phyloP scores from a whole-genome alignment of 2,888 invertebrate genomes.

The Onthophagus sagittarius region DNA sequence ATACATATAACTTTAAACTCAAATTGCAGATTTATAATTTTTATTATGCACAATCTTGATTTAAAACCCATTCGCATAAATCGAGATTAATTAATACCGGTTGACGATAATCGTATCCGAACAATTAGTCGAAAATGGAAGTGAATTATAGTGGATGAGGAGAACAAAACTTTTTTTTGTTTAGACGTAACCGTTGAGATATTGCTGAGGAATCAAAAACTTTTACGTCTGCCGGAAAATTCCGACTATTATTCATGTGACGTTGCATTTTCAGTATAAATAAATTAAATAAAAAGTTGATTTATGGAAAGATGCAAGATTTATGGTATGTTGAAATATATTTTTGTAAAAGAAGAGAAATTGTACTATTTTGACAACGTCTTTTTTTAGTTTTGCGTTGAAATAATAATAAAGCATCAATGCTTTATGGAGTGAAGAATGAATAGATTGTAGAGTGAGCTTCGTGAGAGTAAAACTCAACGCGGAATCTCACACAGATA shows the following conservation, averaged over 20 bases:
- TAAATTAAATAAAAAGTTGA: not conserved
- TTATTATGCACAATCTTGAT: too few species aligned
- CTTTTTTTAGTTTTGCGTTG: too few species aligned
- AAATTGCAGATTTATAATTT: too few species aligned
- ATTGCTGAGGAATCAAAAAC: too few species aligned
- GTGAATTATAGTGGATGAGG: not conserved
- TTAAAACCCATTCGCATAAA: not conserved
- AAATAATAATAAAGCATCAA: too few species aligned
- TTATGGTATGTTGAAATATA: not conserved
- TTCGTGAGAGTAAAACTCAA: not conserved
- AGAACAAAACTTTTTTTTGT: not conserved
- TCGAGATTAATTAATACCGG: not conserved
- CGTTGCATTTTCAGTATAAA: not conserved
- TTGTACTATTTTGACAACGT: too few species aligned
- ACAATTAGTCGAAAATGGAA: not conserved
- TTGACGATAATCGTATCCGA: not conserved
- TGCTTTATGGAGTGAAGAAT: too few species aligned
- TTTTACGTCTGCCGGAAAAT: too few species aligned
- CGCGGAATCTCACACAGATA: not conserved
- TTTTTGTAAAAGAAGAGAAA: not conserved
- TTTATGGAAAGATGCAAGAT: not conserved
- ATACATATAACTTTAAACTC: too few species aligned
- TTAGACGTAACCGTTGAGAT: not conserved
- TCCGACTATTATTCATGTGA: not conserved
- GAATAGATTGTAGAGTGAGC: too few species aligned